Evolutionary conservation across 92 coral and sea anemone species (phyloP), one percentile per base, ranked within the genome.

Genomic region (Pocillopora meandrina): DNA sequence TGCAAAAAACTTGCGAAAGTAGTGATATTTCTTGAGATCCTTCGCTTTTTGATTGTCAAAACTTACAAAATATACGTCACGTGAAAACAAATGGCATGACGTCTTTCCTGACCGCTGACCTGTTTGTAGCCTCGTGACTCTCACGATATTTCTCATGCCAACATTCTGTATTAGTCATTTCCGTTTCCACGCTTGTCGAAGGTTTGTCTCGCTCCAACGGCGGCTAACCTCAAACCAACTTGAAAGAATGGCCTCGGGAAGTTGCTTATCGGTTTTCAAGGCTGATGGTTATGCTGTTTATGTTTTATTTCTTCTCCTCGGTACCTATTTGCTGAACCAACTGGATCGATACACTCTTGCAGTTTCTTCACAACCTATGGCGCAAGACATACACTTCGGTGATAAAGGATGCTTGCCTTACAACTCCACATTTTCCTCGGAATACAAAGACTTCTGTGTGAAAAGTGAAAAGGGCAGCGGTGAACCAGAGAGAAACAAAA

Each of bases 351-450:
- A 94, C 63, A 95, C 98, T 17, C 77, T 96, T 15, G 98, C 92
- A 14, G 95, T 94, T 12, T 94, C 96, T 14, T 94, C 98, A 0
- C 95, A 89, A 64, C 98, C 98, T 0, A 96, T 96, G 98, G 98
- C 98, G n/a, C 96, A 90, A 7, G 97, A 95, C 56, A 92, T 96
- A 13, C 90, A 96, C 77, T 96, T 96, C 71, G 98, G 98, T 10
- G 98, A 96, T 81, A 92, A 96, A 64, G 98, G 98, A 17, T 96
- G 98, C 73, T 63, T 96, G 61, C 91, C 94, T 11, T 89, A 88
- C 72, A 94, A 94, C 79, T 86, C 87, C 19, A 66, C 91, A 2
- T 88, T 87, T 49, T 90, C 90, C 62, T 74, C 86, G 5, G 89
- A 90, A 6, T 89, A 85, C 47, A 89, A 88, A 57, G 87, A 90